Base-by-base conservation (phyloP, 2,113 vertebrate species). In the Opisthocomus hoazin region DNA sequence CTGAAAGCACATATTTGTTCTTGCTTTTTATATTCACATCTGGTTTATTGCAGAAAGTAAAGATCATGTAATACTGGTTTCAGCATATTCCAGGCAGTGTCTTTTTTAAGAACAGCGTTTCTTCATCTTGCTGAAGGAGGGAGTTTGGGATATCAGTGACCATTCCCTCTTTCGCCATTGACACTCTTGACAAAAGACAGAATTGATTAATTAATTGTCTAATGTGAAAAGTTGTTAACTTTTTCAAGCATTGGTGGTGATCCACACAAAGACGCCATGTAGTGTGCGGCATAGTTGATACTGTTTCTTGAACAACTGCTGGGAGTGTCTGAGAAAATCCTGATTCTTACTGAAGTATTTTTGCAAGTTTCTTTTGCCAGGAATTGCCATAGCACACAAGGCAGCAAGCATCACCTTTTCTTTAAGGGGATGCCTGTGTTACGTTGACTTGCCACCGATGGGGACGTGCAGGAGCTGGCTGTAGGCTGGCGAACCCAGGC, bases 391-490 rank as follows among this genome's bases (percentile, higher is more conserved):
- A 10, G 46, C 64, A 7, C 50, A 6, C 10, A 5, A 56, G 61
- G 22, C 70, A 71, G 74, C 34, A 4, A 27, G 24, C 5, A 0
- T 3, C 24, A 8, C 24, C 20, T 53, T 12, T 20, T 34, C 53
- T 32, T 10, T 11, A 2, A 2, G 37, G 23, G 36, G 2, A 0
- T 51, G 19, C 34, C 48, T 2, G 11, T 9, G 43, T 27, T 24
- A 17, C 8, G 0, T 8, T 21, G 74, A 5, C 27, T 16, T 69
- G 50, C 8, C 4, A 2, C 26, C 0, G 2, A 3, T 7, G 32
- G 46, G 84, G 73, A 20, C 14, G 2, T 2, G 12, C 29, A 21
- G 4, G 76, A 37, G 70, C 53, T 51, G 36, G 36, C 51, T 56
- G 36, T 24, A 5, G 50, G 21, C 46, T 29, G 65, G 39, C 29